These are phyloP conservation scores for Fopius arisanus DNA, from an alignment of 1,140 invertebrate genomes.

Conservation along the genomic window DNA sequence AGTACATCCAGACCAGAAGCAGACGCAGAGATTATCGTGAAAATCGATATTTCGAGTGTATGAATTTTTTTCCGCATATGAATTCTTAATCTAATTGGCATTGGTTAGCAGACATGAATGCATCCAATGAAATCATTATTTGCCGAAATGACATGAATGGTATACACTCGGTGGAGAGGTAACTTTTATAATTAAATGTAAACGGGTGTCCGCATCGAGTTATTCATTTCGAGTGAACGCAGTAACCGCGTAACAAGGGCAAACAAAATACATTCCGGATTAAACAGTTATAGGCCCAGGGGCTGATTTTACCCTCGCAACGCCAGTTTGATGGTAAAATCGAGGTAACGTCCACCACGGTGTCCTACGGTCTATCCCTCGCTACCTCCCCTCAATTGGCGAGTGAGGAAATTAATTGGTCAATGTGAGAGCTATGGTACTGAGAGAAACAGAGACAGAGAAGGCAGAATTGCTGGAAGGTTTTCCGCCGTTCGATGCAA, in stretches of 20 bases:
- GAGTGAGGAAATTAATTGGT: slow-evolving; percentile 49
- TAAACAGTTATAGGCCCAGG: slow-evolving; percentile 43
- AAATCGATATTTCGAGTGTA: background rate
- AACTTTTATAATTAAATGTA: slow-evolving; percentile 52
- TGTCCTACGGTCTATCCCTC: background rate
- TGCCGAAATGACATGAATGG: background rate
- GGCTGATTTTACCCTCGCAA: slow-evolving; percentile 1
- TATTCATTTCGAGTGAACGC: slow-evolving; percentile 38
- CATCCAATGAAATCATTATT: background rate
- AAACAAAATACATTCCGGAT: slow-evolving; percentile 45
- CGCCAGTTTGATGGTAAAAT: slow-evolving; percentile 27
- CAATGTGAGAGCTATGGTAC: background rate
- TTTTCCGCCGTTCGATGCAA: background rate
- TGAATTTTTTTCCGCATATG: background rate
- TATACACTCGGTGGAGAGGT: background rate
- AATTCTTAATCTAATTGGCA: background rate
- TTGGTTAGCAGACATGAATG: background rate
- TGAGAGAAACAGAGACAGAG: background rate
- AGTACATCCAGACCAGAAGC: no score
- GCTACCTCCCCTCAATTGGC: background rate
- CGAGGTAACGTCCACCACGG: slow-evolving; percentile 7
- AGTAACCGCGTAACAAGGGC: slow-evolving; percentile 40
- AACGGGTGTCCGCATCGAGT: slow-evolving; percentile 43
- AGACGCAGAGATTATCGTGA: background rate
- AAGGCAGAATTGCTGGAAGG: background rate